phyloP scores from a whole-genome alignment of 2,797 vertebrate genomes.

The Epinephelus awoara region DNA sequence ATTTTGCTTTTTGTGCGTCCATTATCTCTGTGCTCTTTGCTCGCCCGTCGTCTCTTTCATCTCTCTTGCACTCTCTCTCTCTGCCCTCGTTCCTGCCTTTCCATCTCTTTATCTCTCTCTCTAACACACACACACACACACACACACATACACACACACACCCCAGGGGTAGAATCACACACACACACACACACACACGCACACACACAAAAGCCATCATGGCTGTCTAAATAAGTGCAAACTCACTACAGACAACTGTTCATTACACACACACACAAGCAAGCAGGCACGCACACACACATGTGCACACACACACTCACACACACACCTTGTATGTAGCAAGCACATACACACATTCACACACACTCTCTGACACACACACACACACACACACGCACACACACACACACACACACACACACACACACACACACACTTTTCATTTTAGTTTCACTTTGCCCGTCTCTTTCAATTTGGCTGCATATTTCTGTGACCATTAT shows the following conservation, averaged over 20 bases:
- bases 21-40: constrained; percentile 46
- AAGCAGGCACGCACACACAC: too few species aligned
- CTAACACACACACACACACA: constrained; percentile 4
- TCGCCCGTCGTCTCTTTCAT: constrained; percentile 47
- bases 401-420: background rate
- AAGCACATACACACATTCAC: background rate
- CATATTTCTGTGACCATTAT: background rate
- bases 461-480: background rate
- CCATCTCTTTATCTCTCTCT: constrained; percentile 36
- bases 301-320: background rate
- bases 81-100: constrained; percentile 43
- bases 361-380: background rate
- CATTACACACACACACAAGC: background rate
- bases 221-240: constrained; percentile 2
- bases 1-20: constrained; percentile 39
- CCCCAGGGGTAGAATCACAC: background rate
- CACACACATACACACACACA: background rate
- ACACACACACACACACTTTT: background rate
- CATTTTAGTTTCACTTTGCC: background rate
- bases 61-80: constrained; percentile 31
- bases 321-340: background rate
- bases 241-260: background rate
- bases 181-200: background rate
- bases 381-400: background rate
- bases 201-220: background rate